Evolutionary conservation across 2,113 vertebrate genomes (phyloP).

Genomic region (Psephotus haematonotus): DNA sequence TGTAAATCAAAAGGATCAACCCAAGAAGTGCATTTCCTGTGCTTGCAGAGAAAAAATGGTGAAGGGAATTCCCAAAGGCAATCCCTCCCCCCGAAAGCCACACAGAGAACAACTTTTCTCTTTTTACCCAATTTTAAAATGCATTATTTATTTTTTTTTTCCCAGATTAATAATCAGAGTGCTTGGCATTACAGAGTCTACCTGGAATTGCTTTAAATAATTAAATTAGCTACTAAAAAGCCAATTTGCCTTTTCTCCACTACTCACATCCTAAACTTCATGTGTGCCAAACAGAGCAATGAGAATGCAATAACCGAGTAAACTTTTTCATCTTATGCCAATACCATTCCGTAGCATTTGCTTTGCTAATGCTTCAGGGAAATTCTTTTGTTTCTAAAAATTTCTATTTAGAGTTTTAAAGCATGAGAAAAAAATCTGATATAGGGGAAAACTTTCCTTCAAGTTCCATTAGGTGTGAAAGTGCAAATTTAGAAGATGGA

Average conservation of each 20-base stretch:
- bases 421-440: neutral
- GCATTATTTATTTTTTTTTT: fast-evolving
- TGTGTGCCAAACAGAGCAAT: neutral
- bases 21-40: neutral
- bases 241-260: neutral
- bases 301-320: neutral
- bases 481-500: neutral
- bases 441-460: neutral
- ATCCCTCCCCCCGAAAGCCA: neutral
- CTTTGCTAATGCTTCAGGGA: neutral
- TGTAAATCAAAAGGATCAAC: neutral
- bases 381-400: neutral
- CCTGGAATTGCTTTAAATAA: neutral
- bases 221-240: slow-evolving; percentile 6
- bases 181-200: neutral
- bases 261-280: neutral
- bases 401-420: neutral
- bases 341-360: neutral
- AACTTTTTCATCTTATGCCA: neutral
- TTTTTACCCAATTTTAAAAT: neutral
- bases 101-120: neutral
- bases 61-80: neutral
- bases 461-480: neutral
- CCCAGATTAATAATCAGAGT: neutral
- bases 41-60: neutral